Base-by-base conservation (phyloP, 1,140 invertebrate species). In the Tetraneura akinire region DNA sequence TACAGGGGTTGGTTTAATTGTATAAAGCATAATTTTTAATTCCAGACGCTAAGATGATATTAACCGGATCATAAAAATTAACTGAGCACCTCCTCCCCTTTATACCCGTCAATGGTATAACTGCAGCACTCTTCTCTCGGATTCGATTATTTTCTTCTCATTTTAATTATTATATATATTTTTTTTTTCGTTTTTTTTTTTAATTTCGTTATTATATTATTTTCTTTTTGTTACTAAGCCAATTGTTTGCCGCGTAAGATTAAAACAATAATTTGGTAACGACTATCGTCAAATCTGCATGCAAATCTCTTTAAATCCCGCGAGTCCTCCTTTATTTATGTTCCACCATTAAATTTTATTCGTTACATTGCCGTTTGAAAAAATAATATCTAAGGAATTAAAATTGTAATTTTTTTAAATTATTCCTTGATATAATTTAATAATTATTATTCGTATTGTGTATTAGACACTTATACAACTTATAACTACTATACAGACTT, bases 261-360 rank as follows among this genome's bases (percentile, higher is more conserved):
- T 78, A 78, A 78, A 78, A 78, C 74, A 78, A 78, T 78, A 60
- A 60, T 78, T 60, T 21, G 37, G 74, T 78, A 74, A 73, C 73
- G 49, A 53, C 66, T 42, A 21, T 68, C 66, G 11, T 68, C 37
- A 32, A 47, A 68, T 68, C 66, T 68, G 37, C 66, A 68, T 45
- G 11, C 21, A 21, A 47, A 68, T 68, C 66, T 1, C 32, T 47
- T 8, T 47, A 26, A 47, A 51, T 71, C 68, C 68, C 26, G 10
- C 13, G 47, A 29, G 68, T 49, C 23, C 9, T 37, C 23, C 51
- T 51, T 71, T 23, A 4, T 66, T 57, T 47, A 23, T 21, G 37
- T 37, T 21, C n/a, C 13, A 10, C 9, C 23, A 47, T 1, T 47
- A 47, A 68, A 5, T 10, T n/a, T 9, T n/a, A n/a, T n/a, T n/a